Conservation (phyloP, 2,888 invertebrate genomes). For the Drosophila neutralis region DNA sequence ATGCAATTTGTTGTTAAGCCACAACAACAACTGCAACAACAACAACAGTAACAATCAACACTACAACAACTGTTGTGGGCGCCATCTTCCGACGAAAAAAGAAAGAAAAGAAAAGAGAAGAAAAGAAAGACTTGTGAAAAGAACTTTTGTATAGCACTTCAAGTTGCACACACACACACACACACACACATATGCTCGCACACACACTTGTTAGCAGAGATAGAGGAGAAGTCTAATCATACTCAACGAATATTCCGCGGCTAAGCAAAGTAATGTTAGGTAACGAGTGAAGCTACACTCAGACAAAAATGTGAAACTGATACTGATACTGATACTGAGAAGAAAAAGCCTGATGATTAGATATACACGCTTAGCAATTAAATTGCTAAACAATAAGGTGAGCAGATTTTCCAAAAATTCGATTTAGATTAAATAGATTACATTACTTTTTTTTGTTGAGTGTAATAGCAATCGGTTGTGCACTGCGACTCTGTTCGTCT, state of each 20-base stretch:
- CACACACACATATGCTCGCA: not conserved
- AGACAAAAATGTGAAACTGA: not conserved
- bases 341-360: too few relatives aligned
- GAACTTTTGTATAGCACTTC: conserved; percentile 44
- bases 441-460: not conserved
- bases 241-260: conserved; percentile 15
- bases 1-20: conserved; percentile 67
- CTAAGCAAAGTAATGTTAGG: not conserved
- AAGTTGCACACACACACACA: conserved; percentile 11
- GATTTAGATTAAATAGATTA: not conserved
- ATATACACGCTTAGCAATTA: too few relatives aligned
- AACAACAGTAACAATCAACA: not conserved
- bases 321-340: not conserved
- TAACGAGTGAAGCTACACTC: not conserved
- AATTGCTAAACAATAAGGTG: not conserved
- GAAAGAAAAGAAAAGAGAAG: not conserved
- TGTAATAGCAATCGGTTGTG: not conserved
- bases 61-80: conserved; percentile 28
- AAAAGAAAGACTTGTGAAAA: conserved; percentile 12
- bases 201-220: not conserved
- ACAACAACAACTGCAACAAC: conserved; percentile 24
- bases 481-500: not conserved
- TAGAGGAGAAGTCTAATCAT: conserved; percentile 35
- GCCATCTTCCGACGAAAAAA: conserved; percentile 35
- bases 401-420: not conserved